phyloP scores from a whole-genome alignment of 2,888 invertebrate genomes.

The Anagyrus pseudococci region DNA sequence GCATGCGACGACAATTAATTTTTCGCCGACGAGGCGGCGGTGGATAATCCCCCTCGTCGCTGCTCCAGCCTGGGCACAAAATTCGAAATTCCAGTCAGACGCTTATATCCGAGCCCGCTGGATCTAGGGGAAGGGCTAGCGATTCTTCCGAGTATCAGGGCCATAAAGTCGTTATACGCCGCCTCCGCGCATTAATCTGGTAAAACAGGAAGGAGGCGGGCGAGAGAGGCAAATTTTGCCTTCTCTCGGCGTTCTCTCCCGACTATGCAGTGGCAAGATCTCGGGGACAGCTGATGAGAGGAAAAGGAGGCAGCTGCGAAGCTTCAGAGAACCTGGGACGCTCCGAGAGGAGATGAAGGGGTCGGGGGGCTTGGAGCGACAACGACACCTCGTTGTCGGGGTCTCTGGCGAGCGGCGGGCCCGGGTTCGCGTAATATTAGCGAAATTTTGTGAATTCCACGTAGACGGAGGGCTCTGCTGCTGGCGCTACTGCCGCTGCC shows the following conservation, averaged over 20 bases:
- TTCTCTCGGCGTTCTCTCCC: background rate
- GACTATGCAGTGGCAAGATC: too few relatives aligned
- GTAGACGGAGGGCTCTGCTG: conserved; percentile 41
- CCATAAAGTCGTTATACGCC: conserved; percentile 42
- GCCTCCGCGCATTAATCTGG: conserved; percentile 43
- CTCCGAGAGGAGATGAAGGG: conserved; percentile 19
- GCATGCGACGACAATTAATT: conserved; percentile 34
- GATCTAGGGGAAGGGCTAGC: conserved; percentile 10
- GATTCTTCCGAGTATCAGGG: conserved; percentile 44
- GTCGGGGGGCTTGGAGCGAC: conserved; percentile 24
- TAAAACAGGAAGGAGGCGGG: too few relatives aligned
- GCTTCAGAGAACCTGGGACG: background rate
- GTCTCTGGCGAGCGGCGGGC: conserved; percentile 22
- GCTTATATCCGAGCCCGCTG: too few relatives aligned
- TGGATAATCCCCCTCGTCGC: background rate
- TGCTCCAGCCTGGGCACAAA: conserved; percentile 1
- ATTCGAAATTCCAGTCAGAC: conserved; percentile 31
- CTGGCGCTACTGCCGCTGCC: background rate
- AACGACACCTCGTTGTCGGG: conserved; percentile 20
- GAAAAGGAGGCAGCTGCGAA: background rate
- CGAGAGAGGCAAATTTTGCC: conserved; percentile 31
- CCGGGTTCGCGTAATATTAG: conserved; percentile 47
- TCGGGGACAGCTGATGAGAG: conserved; percentile 1
- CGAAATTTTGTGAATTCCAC: conserved; percentile 55
- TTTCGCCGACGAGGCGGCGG: conserved; percentile 18